Conservation (phyloP, 1,140 invertebrate species). For the Octopus bimaculoides region DNA sequence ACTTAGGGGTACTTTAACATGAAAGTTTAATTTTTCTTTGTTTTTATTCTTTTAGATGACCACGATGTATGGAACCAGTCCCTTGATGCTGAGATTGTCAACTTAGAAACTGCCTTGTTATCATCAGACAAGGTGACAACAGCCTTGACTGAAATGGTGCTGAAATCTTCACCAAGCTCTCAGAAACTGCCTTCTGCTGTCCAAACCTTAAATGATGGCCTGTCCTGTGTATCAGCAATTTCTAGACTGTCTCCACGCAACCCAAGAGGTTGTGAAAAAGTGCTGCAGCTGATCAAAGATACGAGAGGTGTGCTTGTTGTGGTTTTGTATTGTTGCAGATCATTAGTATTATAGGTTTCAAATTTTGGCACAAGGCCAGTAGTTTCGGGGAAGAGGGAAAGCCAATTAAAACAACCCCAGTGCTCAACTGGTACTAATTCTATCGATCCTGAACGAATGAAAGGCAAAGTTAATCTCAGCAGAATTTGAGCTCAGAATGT, state of each 20-base stretch:
- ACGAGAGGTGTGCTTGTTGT: background rate
- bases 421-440: too few relatives aligned
- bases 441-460: too few relatives aligned
- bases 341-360: background rate
- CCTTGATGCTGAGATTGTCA: constrained; percentile 18
- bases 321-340: background rate
- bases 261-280: background rate
- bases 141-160: background rate
- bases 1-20: too few relatives aligned
- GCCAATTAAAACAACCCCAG: too few relatives aligned
- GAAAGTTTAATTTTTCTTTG: too few relatives aligned
- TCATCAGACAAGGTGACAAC: background rate
- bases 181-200: background rate
- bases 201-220: background rate
- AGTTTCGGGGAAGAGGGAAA: too few relatives aligned
- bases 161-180: background rate
- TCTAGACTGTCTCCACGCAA: background rate
- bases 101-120: constrained; percentile 6
- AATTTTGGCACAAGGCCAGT: too few relatives aligned
- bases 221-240: background rate
- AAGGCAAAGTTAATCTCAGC: too few relatives aligned
- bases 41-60: constrained; percentile 9
- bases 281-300: constrained; percentile 4
- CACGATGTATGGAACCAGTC: constrained; percentile 28
- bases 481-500: too few relatives aligned